Base-by-base conservation (phyloP, 2,888 invertebrate genomes). In the Cybosia mesomella region DNA sequence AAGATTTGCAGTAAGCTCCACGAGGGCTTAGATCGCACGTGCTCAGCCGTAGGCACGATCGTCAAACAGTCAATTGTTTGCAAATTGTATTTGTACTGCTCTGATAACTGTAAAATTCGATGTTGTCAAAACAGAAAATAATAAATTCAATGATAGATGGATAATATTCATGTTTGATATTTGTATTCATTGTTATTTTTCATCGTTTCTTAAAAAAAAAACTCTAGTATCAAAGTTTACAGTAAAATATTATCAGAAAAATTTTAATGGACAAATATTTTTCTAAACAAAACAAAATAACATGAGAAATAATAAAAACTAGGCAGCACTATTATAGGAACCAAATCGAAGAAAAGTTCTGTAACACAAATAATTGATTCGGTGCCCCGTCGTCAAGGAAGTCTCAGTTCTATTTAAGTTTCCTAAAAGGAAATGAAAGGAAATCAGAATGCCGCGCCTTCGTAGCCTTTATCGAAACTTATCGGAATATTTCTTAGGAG, bases 381-480 rank as follows among this genome's bases (percentile, higher is more conserved):
- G 89, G 89, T 88, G 87, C 90, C 89, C 89, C 90, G 91, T 91
- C 90, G 92, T 91, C 91, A 91, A 87, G 92, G 91, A 93, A 93
- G 89, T 92, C 93, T 92, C 91, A 89, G 91, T 91, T 94, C 93
- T 94, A 94, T 94, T 94, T 93, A 93, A 94, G 94, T 94, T 94
- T 94, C 93, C 93, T 93, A 89, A 94, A 91, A 93, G 94, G 94
- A 94, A 94, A 94, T 94, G 93, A 94, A 93, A 93, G 94, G 94
- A 94, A 94, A 94, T 94, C 93, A 93, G 90, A 88, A 83, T 86
- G 88, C 87, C 18, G 85, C 88, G 91, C 89, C 90, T 88, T 88
- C 83, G 87, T 81, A 90, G 89, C 89, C 91, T 92, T 92, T 92
- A 92, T 92, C 92, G 91, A 88, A 91, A 92, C 91, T 92, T 92